phyloP scores from a whole-genome alignment of 2,888 invertebrate species.

The Andricus curvator region DNA sequence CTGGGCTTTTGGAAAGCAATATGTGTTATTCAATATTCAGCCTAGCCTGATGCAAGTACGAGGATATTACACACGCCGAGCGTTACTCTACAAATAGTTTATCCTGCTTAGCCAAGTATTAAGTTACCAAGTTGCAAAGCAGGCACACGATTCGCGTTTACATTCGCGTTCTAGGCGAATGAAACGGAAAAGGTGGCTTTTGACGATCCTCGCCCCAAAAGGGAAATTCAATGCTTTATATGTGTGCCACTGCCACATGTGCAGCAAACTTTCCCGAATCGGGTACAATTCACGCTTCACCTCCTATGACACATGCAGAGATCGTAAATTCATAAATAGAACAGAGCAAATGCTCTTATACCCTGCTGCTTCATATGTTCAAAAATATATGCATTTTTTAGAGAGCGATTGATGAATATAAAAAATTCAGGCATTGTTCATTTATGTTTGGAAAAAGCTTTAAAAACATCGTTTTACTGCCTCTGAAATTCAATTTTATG shows the following conservation, averaged over 20 bases:
- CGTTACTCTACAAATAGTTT: slow-evolving; percentile 38
- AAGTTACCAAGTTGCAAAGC: slow-evolving; percentile 25
- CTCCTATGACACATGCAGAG: slow-evolving; percentile 23
- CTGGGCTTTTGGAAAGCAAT: slow-evolving; percentile 6
- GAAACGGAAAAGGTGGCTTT: slow-evolving; percentile 40
- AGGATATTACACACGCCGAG: slow-evolving; percentile 25
- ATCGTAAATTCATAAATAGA: slow-evolving; percentile 36
- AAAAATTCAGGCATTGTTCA: neutral
- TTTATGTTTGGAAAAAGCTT: neutral
- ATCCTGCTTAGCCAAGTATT: slow-evolving; percentile 38
- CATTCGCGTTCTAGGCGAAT: neutral
- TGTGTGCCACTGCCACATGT: slow-evolving; percentile 15
- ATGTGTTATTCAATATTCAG: slow-evolving; percentile 26
- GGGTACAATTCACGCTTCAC: slow-evolving; percentile 28
- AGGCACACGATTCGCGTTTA: slow-evolving; percentile 12
- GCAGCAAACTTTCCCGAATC: slow-evolving; percentile 16
- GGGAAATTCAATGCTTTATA: slow-evolving; percentile 26
- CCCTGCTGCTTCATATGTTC: slow-evolving; percentile 3
- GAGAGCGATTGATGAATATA: neutral
- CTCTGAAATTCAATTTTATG: neutral
- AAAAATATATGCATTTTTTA: neutral
- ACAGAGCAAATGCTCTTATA: slow-evolving; percentile 21
- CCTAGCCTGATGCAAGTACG: neutral
- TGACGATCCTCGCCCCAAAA: slow-evolving; percentile 13
- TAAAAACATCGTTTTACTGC: neutral